Evolutionary conservation across 2,113 vertebrate species (phyloP), one percentile per base, ranked within the genome.

Genomic region (Neolamprologus falcicula): DNA sequence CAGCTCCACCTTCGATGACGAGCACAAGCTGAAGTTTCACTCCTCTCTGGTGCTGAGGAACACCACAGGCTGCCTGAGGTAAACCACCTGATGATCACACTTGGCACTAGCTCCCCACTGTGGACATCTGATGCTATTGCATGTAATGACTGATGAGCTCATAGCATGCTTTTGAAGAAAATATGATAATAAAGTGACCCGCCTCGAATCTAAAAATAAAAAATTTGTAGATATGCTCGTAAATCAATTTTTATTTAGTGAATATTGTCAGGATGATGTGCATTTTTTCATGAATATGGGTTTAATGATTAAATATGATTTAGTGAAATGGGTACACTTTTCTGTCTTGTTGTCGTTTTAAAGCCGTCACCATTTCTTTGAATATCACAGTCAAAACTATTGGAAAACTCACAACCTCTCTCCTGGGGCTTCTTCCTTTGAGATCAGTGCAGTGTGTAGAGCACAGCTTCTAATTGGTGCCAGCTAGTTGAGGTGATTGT

Each of bases 11-110:
- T 99, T 98, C 47, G 98, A 99, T 68, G 98, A 99, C 14, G 98
- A 99, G 94, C 98, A 98, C 92, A 99, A 99, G 96, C 97, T 99
- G 19, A 99, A 99, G 91, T 99, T 99, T 89, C 98, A 99, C 94
- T 97, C 98, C 45, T 99, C 98, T 19, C 96, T 99, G 5, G 98
- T 99, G 88, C 95, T 99, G 19, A 98, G 98, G 91, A 99, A 99
- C 90, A 98, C 98, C 5, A 97, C 98, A 2, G 98, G 98, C 89
- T 99, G 98, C 90, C 96, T 99, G 84, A 98, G 98, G 98, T 99
- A 96, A 95, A 90, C 93, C 90, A 89, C 90, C 57, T 83, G 57
- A 92, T 86, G 80, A 80, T 55, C 90, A 79, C 76, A 57, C 83
- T 90, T 21, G 80, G n/a, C 85, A 78, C 81, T 59, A 92, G 82